Percentiles rank a stretch among this genome's conserved stretches.
phyloP scores from a whole-genome alignment of 2,797 vertebrate species.

The Otolemur crassicaudatus region DNA sequence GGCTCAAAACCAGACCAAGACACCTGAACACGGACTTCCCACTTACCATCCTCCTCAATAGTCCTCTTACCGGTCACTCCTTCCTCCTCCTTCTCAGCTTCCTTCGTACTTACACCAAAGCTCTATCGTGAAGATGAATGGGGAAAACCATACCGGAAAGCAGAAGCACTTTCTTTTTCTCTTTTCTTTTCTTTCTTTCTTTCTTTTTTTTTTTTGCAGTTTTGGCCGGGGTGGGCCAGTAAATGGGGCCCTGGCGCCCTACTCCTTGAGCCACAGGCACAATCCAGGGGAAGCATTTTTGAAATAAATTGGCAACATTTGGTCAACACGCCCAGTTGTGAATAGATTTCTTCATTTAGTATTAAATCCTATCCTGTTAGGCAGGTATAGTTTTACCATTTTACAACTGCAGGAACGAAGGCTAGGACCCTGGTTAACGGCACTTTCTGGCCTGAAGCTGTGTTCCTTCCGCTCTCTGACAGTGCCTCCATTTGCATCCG shows the following conservation, averaged over 20 bases:
- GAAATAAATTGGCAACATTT: not conserved
- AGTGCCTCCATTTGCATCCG: not conserved
- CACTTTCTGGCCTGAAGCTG: not conserved
- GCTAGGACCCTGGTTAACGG: not conserved
- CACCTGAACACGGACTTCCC: accelerated
- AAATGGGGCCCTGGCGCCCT: too few relatives aligned
- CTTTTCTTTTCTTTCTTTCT: too few relatives aligned
- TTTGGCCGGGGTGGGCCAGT: too few relatives aligned
- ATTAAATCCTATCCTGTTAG: not conserved
- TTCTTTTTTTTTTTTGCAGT: too few relatives aligned
- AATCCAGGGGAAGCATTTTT: not conserved
- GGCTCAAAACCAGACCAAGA: not conserved
- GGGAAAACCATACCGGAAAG: not conserved
- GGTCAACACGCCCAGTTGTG: not conserved
- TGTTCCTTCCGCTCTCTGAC: not conserved
- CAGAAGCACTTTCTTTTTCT: not conserved
- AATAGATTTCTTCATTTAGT: not conserved
- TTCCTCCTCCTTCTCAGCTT: not conserved
- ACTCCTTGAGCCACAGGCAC: too few relatives aligned
- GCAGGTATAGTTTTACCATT: not conserved
- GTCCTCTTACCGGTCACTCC: not conserved
- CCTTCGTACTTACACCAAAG: not conserved
- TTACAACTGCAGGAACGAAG: not conserved
- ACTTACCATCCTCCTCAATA: not conserved
- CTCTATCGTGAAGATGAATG: not conserved